Conservation (phyloP, 2,888 invertebrate genomes). For the Bellardia pandia region DNA sequence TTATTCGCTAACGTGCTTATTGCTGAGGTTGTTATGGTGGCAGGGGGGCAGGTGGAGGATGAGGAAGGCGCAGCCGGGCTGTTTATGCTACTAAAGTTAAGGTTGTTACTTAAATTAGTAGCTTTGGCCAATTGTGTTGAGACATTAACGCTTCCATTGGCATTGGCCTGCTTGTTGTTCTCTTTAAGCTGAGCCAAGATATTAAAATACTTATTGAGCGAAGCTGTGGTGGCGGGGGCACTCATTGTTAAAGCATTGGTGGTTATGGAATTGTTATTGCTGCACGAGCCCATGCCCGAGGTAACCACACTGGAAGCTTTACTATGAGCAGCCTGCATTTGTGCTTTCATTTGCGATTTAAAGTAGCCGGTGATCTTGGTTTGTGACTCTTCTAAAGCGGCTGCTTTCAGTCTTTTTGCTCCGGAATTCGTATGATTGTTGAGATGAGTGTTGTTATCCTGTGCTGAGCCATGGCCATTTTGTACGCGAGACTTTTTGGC, state of each 20-base stretch:
- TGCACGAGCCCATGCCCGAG: constrained; percentile 30
- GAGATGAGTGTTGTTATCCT: constrained; percentile 26
- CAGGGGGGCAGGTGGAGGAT: neutral
- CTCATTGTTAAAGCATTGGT: constrained; percentile 79
- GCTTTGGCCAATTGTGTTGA: constrained; percentile 5
- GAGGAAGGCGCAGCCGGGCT: neutral
- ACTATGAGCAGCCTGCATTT: constrained; percentile 85
- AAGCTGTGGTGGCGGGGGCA: constrained; percentile 80
- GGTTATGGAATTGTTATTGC: constrained; percentile 60
- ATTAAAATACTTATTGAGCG: constrained; percentile 83
- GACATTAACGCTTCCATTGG: constrained; percentile 6
- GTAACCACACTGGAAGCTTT: constrained; percentile 57
- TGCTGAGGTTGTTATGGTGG: constrained; percentile 49
- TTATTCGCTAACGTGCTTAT: constrained; percentile 33
- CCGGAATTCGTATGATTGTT: constrained; percentile 53
- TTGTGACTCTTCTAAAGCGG: constrained; percentile 85
- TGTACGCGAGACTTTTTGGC: constrained; percentile 79
- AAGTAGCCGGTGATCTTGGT: constrained; percentile 93
- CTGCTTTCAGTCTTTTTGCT: constrained; percentile 82
- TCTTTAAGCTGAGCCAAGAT: constrained; percentile 81
- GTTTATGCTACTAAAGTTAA: constrained; percentile 18
- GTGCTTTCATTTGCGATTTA: constrained; percentile 91
- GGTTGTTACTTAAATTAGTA: constrained; percentile 21
- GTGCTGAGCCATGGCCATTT: constrained; percentile 56
- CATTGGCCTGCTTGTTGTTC: constrained; percentile 66